Percentiles rank a stretch among this genome's conserved stretches.
phyloP scores from a whole-genome alignment of 2,113 vertebrate species.

The Agelaius phoeniceus region DNA sequence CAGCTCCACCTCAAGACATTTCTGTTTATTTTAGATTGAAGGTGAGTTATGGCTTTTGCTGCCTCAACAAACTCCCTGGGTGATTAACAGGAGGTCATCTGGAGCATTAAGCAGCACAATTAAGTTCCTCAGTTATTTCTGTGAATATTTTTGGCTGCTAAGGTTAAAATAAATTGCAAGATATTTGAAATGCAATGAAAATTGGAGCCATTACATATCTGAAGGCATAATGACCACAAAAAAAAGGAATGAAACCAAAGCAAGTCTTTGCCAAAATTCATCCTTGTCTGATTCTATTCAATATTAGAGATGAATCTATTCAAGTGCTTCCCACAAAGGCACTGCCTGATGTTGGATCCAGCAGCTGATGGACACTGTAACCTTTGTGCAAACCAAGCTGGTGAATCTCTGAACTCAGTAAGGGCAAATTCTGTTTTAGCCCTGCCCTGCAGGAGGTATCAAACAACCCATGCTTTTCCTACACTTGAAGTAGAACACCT shows the following conservation, averaged over 20 bases:
- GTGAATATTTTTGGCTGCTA: conserved; percentile 10
- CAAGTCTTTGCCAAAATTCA: neutral
- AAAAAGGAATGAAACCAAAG: neutral
- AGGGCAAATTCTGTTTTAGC: neutral
- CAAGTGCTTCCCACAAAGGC: neutral
- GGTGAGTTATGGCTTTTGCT: neutral
- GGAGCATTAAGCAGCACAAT: neutral
- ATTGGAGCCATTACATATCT: neutral
- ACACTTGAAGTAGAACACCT: neutral
- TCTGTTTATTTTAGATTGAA: neutral
- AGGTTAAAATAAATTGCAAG: neutral
- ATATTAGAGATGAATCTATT: neutral
- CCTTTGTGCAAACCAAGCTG: neutral
- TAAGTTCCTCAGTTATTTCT: neutral
- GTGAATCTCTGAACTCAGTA: neutral
- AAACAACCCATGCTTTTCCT: neutral
- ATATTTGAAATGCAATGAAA: conserved; percentile 6
- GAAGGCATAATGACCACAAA: neutral
- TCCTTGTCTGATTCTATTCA: neutral
- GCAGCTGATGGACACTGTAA: neutral
- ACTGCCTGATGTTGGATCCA: neutral
- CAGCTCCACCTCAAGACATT: neutral
- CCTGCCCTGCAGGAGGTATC: neutral
- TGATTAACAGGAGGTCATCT: conserved; percentile 13
- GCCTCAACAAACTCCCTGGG: neutral